These are phyloP conservation scores for Chionis minor DNA, from an alignment of 2,113 vertebrate genomes.

Conservation along the genomic window DNA sequence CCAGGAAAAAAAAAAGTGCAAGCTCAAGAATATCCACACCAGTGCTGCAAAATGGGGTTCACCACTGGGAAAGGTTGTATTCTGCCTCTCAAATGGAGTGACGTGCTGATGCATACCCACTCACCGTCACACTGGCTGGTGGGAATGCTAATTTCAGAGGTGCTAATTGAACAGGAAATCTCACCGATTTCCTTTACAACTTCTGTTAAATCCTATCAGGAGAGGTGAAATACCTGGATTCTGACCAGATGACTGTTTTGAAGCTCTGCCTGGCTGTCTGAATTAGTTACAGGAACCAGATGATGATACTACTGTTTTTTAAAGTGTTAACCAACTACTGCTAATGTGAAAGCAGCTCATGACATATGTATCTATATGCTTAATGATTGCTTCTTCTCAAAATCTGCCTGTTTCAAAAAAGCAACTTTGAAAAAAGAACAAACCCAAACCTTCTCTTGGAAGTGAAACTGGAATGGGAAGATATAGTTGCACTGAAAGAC, in stretches of 20 bases:
- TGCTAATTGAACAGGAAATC: neutral
- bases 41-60: neutral
- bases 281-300: neutral
- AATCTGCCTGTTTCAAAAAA: neutral
- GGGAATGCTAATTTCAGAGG: neutral
- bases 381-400: neutral
- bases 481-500: neutral
- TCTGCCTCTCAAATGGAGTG: neutral
- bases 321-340: neutral
- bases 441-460: neutral
- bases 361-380: too few relatives aligned
- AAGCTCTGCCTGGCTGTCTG: neutral
- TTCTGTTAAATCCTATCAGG: neutral
- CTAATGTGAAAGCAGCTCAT: neutral
- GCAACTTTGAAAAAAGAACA: neutral
- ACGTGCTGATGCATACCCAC: accelerated
- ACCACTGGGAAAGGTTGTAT: neutral
- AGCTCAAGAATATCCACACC: neutral
- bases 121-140: neutral
- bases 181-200: neutral
- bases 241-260: neutral
- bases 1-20: neutral
- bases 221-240: neutral
- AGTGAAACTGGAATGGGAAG: neutral
- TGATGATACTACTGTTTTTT: neutral